phyloP scores from a whole-genome alignment of 2,113 vertebrate genomes.

The human (Homo sapiens) region GRCh38 chr22:44303001-44303500 shows the following conservation, averaged over 20 bases:
- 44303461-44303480: accelerated
- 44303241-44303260: accelerated
- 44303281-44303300: neutral
- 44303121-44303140: neutral
- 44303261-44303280: no score
- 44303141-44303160: accelerated
- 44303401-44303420: no score
- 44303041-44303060: neutral
- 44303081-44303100: accelerated
- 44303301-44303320: neutral
- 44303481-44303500: neutral
- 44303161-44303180: neutral
- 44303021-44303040: no score
- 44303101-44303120: neutral
- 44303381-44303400: neutral
- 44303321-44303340: neutral
- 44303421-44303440: neutral
- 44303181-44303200: neutral
- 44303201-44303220: neutral
- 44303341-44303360: neutral
- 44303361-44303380: neutral
- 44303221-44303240: neutral
- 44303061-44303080: no score
- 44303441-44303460: accelerated
- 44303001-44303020: no score